Percentiles rank a stretch among this genome's conserved stretches.
Conservation (phyloP, 2,888 invertebrate genomes). For the Linyphia triangularis region DNA sequence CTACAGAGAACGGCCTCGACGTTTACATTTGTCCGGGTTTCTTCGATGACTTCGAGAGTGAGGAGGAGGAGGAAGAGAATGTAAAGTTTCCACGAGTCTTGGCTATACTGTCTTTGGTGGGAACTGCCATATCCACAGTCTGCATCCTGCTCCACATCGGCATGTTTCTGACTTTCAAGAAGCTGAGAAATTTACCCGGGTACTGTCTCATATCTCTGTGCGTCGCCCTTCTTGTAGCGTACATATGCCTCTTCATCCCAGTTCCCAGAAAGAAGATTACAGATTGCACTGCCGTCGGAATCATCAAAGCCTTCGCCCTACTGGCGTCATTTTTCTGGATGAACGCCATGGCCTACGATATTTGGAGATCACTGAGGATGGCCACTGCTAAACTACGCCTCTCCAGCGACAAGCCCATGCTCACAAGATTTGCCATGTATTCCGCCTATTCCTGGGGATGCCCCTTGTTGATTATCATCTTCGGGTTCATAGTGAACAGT, state of each 20-base stretch:
- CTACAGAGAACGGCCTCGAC: neutral
- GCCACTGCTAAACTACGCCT: conserved; percentile 81
- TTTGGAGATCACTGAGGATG: conserved; percentile 80
- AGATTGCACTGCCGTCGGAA: conserved; percentile 77
- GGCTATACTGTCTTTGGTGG: neutral
- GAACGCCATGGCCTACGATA: conserved; percentile 76
- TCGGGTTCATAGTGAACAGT: conserved; percentile 78
- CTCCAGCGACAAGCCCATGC: conserved; percentile 79
- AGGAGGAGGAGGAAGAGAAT: neutral
- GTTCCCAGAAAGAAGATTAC: neutral
- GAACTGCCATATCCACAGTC: conserved; percentile 79
- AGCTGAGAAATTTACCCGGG: conserved; percentile 80
- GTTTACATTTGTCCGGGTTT: conserved; percentile 15
- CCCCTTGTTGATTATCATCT: conserved; percentile 80
- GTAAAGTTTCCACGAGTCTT: neutral
- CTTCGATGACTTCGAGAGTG: neutral
- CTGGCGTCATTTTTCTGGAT: conserved; percentile 73
- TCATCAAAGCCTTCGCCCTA: conserved; percentile 62
- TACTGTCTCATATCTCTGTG: conserved; percentile 78
- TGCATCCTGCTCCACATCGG: conserved; percentile 81
- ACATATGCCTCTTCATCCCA: conserved; percentile 67
- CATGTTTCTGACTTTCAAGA: conserved; percentile 81
- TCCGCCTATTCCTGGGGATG: conserved; percentile 81
- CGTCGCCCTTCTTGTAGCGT: conserved; percentile 78
- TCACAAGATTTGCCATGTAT: conserved; percentile 80